Evolutionary conservation across 2,888 invertebrate genomes (phyloP).

Genomic region (Allophyes oxyacanthae): DNA sequence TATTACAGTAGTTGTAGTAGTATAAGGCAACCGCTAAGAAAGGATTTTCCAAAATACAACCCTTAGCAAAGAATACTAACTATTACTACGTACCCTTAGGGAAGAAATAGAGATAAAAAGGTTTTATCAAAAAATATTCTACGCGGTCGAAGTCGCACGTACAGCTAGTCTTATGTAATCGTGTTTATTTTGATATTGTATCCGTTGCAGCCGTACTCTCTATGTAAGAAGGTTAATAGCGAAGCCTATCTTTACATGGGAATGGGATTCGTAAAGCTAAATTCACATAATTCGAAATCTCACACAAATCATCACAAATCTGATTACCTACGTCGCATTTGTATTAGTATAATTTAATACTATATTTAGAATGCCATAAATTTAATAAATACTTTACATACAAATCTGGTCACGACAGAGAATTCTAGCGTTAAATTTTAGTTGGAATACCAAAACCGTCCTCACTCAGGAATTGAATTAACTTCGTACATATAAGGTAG

Average conservation of each 20-base stretch:
- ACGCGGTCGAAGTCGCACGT: too few relatives aligned
- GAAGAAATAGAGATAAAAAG: too few relatives aligned
- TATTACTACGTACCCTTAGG: too few relatives aligned
- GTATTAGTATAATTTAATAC: constrained; percentile 14
- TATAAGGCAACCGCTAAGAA: too few relatives aligned
- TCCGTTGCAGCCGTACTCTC: too few relatives aligned
- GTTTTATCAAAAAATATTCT: too few relatives aligned
- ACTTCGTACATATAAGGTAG: constrained; percentile 6
- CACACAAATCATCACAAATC: constrained; percentile 29
- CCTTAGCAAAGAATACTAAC: too few relatives aligned
- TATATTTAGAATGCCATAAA: constrained; percentile 18
- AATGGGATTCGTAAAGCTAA: constrained; percentile 3
- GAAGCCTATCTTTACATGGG: background rate
- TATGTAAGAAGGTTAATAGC: too few relatives aligned
- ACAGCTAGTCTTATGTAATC: too few relatives aligned
- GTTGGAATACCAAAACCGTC: background rate
- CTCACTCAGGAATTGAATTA: constrained; percentile 13
- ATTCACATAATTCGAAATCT: constrained; percentile 18
- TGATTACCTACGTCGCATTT: constrained; percentile 8
- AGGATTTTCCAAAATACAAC: too few relatives aligned
- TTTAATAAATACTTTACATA: constrained; percentile 22
- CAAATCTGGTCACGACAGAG: constrained; percentile 16
- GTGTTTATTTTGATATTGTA: too few relatives aligned
- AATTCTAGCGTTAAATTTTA: background rate
- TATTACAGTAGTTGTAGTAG: too few relatives aligned